Evolutionary conservation across 2,797 vertebrate genomes (phyloP).

Genomic region (Acanthurus lineatus): DNA sequence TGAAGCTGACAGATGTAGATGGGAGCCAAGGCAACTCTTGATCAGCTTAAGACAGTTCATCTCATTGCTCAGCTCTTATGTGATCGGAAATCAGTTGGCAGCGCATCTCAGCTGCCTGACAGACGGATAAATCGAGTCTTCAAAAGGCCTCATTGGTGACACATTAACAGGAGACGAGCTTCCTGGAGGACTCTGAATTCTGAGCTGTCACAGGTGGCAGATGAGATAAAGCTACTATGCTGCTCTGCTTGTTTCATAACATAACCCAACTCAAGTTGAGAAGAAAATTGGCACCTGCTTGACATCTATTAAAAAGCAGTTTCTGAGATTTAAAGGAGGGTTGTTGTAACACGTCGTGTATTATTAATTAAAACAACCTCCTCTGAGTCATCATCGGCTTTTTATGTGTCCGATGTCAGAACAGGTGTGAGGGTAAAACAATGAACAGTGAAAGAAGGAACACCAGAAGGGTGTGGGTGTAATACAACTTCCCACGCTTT

Average conservation of each 20-base stretch:
- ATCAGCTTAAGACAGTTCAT: constrained; percentile 72
- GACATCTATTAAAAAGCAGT: constrained; percentile 74
- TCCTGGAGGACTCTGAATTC: constrained; percentile 71
- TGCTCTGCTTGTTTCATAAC: constrained; percentile 79
- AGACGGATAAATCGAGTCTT: constrained; percentile 73
- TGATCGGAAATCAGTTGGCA: constrained; percentile 66
- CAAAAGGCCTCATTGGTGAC: constrained; percentile 75
- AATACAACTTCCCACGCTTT: constrained; percentile 71
- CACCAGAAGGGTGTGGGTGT: constrained; percentile 54
- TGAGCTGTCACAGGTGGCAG: constrained; percentile 78
- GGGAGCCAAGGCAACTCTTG: constrained; percentile 70
- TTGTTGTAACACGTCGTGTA: constrained; percentile 81
- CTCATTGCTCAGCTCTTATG: constrained; percentile 60
- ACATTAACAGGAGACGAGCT: constrained; percentile 74
- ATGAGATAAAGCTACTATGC: constrained; percentile 77
- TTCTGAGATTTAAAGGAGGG: constrained; percentile 65
- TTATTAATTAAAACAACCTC: constrained; percentile 84
- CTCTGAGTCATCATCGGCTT: constrained; percentile 74
- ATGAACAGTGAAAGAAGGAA: constrained; percentile 56
- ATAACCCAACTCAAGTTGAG: constrained; percentile 67
- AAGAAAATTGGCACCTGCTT: constrained; percentile 74
- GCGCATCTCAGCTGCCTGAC: constrained; percentile 58
- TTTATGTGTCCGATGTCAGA: constrained; percentile 69
- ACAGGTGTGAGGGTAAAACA: constrained; percentile 76
- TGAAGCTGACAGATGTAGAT: constrained; percentile 75